Evolutionary conservation across 2,797 vertebrate genomes (phyloP), one percentile per base, ranked within the genome.

Genomic region (Amphiprion clarkii): DNA sequence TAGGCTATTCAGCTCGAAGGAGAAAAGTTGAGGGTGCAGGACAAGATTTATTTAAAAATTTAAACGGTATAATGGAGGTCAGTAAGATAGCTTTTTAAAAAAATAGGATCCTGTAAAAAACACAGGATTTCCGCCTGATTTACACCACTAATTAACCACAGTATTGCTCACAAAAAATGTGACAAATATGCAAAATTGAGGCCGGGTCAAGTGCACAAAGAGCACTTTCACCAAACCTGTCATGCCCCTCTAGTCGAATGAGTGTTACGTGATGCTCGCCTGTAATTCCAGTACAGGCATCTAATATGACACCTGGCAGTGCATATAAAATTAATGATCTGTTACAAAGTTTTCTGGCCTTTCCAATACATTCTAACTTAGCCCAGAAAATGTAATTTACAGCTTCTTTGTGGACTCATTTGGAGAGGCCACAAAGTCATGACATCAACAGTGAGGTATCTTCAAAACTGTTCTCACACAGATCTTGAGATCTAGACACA

Each of bases 301-400:
- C 74, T 87, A 49, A 88, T 91, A 27, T 58, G 76, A 74, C 83
- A 87, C 68, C 67, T 80, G 81, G 80, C 77, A 57, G 68, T 17
- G 66, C 74, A 63, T 88, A 90, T 88, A 86, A 88, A 89, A 89
- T 87, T 80, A 92, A 92, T 89, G 87, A 89, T 81, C 76, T 83
- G 82, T 89, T 87, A 67, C 82, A 83, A 84, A 81, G 69, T 86
- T 89, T 90, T 79, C 80, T 88, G 75, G 83, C 77, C 76, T 81
- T 88, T 82, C 77, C 44, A 83, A 75, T 70, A 70, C 71, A 81
- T 85, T 88, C 83, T 64, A 76, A 78, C 83, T 87, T 62, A 61
- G 73, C 60, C 83, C 71, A 73, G 78, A 86, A 31, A 85, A 86
- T 82, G 70, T 76, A 80, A 87, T 91, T 92, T 86, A 84, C 66